A percentile compares a stretch with the other conserved stretches of the same genome.
Evolutionary conservation across 2,113 vertebrate species (phyloP).

Genomic region (Pitta sordida): DNA sequence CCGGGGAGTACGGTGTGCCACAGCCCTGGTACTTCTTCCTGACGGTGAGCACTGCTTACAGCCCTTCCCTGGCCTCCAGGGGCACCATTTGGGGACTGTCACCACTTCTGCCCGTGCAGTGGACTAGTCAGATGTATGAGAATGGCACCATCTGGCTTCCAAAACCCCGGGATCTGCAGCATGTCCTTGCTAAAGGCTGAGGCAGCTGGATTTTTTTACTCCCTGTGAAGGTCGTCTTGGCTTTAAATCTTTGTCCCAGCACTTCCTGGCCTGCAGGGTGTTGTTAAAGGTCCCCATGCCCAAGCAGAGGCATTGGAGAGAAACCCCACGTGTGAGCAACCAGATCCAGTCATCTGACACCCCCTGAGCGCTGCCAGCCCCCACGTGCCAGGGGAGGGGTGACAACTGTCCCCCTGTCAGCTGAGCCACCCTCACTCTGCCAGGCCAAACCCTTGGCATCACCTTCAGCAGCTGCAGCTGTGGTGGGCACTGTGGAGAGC

Average conservation of each 20-base stretch:
- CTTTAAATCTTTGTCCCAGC: not conserved
- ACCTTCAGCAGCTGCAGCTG: not conserved
- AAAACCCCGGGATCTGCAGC: not conserved
- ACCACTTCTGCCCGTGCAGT: fast-evolving
- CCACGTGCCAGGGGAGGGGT: not conserved
- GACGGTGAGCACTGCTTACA: conserved; percentile 75
- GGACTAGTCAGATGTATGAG: not conserved
- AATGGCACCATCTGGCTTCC: not conserved
- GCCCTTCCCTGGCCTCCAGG: not conserved
- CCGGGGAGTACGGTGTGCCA: conserved; percentile 92
- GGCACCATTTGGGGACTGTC: fast-evolving
- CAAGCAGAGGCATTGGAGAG: not conserved
- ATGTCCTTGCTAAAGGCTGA: not conserved
- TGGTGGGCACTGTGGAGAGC: not conserved
- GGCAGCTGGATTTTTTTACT: not conserved
- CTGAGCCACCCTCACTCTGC: not conserved
- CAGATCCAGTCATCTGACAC: not conserved
- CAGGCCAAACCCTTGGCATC: not conserved
- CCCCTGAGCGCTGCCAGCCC: fast-evolving
- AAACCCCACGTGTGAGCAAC: not conserved
- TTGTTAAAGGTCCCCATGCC: not conserved
- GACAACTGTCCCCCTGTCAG: not conserved
- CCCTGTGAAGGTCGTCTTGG: fast-evolving
- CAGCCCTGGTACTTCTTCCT: conserved; percentile 93
- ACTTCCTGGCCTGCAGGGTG: not conserved